A percentile compares a stretch with the other conserved stretches of the same genome.
phyloP scores from a whole-genome alignment of 2,113 vertebrate species.

The Dolichallabes microphthalmus region DNA sequence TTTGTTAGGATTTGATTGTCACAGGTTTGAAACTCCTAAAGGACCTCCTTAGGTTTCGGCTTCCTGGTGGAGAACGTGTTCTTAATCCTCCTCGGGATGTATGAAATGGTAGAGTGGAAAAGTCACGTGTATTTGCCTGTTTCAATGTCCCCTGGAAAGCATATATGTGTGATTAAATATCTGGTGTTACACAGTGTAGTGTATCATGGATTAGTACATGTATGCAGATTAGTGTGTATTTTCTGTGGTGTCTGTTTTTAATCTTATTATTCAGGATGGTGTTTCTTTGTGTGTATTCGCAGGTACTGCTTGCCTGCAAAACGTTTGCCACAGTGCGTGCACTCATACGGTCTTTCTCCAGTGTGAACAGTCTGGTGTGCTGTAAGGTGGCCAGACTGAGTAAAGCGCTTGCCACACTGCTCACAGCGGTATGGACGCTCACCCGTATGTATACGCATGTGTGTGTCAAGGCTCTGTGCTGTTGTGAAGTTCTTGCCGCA shows the following conservation, averaged over 20 bases:
- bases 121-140: neutral
- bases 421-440: conserved; percentile 44
- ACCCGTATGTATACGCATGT: conserved; percentile 46
- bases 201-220: neutral
- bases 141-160: neutral
- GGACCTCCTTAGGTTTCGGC: no score
- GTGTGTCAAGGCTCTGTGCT: conserved; percentile 51
- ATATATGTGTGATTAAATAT: neutral
- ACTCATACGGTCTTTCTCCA: conserved; percentile 70
- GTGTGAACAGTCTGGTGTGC: conserved; percentile 74
- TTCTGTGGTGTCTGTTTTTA: neutral
- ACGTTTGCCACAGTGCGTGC: conserved; percentile 68
- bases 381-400: conserved; percentile 66
- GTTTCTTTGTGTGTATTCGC: conserved; percentile 65
- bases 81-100: no score
- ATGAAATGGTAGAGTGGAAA: no score
- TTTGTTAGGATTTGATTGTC: no score
- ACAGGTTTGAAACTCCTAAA: no score
- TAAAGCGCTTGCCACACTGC: conserved; percentile 68
- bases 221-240: neutral
- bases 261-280: conserved; percentile 30
- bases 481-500: conserved; percentile 54
- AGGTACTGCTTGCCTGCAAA: conserved; percentile 75
- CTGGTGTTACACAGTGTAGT: neutral
- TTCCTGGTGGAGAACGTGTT: no score